Evolutionary conservation across 2,113 vertebrate species (phyloP).

Genomic region (Himantopus leucocephalus): DNA sequence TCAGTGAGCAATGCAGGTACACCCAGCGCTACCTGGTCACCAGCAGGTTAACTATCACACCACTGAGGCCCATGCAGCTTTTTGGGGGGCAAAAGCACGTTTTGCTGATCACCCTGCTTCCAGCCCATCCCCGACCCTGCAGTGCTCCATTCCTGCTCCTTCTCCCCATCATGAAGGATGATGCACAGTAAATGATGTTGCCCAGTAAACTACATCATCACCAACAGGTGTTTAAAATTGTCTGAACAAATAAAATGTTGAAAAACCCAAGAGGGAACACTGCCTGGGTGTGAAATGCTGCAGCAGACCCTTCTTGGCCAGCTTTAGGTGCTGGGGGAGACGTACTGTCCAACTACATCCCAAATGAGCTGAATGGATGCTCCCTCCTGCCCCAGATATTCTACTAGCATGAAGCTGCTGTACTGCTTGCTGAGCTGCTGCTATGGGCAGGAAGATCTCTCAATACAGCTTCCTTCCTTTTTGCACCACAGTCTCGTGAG

Average conservation of each 20-base stretch:
- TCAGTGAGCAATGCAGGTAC: neutral
- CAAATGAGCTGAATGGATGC: neutral
- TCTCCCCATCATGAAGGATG: neutral
- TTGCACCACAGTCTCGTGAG: slow-evolving; percentile 36
- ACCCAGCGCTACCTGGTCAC: neutral
- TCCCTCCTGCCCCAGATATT: neutral
- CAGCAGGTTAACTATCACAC: neutral
- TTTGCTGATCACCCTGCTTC: neutral
- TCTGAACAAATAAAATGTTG: neutral
- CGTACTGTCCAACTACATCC: neutral
- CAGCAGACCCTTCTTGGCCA: neutral
- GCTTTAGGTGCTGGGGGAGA: neutral
- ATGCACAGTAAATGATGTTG: neutral
- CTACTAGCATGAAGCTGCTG: neutral
- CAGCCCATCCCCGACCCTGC: neutral
- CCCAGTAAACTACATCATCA: neutral
- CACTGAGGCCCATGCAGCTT: neutral
- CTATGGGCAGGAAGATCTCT: slow-evolving; percentile 42
- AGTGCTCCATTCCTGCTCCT: neutral
- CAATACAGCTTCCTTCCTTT: slow-evolving; percentile 60
- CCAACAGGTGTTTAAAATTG: neutral
- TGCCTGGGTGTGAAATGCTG: neutral
- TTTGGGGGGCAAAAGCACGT: neutral
- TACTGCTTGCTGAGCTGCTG: neutral
- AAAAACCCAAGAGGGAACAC: neutral